Conservation (phyloP, 2,113 vertebrate species). For the Panthera uncia region DNA sequence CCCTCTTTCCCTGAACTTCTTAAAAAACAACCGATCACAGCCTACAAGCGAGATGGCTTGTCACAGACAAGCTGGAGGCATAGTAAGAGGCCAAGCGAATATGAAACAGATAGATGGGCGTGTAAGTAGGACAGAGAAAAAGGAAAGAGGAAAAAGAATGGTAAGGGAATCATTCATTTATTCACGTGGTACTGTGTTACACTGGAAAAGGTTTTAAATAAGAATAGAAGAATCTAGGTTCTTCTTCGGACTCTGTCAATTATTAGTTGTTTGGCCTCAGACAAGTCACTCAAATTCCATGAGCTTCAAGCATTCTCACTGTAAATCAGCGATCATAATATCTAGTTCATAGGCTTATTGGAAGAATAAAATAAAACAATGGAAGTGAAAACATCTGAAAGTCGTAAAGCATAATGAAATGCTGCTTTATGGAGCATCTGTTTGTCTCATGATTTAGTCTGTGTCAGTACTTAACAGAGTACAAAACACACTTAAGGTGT, state of each 20-base stretch:
- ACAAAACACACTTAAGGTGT: neutral
- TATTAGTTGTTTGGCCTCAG: neutral
- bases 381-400: neutral
- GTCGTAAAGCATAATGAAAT: neutral
- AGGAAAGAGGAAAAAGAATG: neutral
- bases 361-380: neutral
- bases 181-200: neutral
- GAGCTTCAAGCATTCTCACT: neutral
- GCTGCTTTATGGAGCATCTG: neutral
- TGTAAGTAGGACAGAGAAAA: neutral
- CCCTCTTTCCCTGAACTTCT: neutral
- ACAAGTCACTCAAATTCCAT: neutral
- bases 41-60: neutral
- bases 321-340: neutral
- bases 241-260: neutral
- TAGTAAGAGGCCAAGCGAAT: neutral
- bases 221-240: neutral
- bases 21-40: neutral
- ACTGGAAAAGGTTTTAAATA: neutral
- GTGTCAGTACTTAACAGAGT: neutral
- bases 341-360: neutral
- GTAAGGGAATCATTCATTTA: neutral
- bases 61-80: neutral
- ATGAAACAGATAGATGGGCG: neutral
- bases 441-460: neutral